Evolutionary conservation across 2,797 vertebrate genomes (phyloP), one percentile per base, ranked within the genome.

Genomic region (Sebastes hubbsi): DNA sequence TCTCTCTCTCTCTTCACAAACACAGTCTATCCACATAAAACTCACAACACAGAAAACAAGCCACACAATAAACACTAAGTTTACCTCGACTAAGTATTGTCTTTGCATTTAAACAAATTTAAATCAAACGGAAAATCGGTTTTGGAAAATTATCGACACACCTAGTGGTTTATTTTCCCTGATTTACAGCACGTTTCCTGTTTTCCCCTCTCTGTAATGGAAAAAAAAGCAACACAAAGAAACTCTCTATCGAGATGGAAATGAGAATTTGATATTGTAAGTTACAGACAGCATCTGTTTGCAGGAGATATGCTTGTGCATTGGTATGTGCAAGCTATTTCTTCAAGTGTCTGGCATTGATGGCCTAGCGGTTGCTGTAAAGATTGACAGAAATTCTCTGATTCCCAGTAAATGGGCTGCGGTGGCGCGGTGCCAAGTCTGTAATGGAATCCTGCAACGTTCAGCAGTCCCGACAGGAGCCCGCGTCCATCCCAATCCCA

Each of bases 391-490:
- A 92, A 93, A 94, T 89, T 92, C 94, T 91, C 87, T 90, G 94
- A 95, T 95, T 96, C 93, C 90, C 87, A 88, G 92, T 94, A 96
- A 96, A 96, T 96, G 93, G 95, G 92, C 92, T 93, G 90, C 54
- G 77, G 87, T 91, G 94, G 91, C 87, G 80, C 85, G 89, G 84
- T 92, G 93, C 93, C 93, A 92, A 87, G 90, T 84, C 91, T 80
- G 93, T 96, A 96, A 96, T 96, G 95, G 96, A 95, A 95, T 95
- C 95, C 95, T 91, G 93, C 91, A 90, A 95, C 81, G 94, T 92
- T 95, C 89, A 85, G 92, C 91, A 75, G 80, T 91, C 89, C 92
- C 92, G 88, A 94, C 95, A 94, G 93, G 91, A 94, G 89, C 93
- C 88, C 82, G 63, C 78, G 85, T 93, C 95, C 92, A 89, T 94